These are phyloP conservation scores for Pterocles gutturalis DNA, from an alignment of 2,113 vertebrate species.

Conservation along the genomic window DNA sequence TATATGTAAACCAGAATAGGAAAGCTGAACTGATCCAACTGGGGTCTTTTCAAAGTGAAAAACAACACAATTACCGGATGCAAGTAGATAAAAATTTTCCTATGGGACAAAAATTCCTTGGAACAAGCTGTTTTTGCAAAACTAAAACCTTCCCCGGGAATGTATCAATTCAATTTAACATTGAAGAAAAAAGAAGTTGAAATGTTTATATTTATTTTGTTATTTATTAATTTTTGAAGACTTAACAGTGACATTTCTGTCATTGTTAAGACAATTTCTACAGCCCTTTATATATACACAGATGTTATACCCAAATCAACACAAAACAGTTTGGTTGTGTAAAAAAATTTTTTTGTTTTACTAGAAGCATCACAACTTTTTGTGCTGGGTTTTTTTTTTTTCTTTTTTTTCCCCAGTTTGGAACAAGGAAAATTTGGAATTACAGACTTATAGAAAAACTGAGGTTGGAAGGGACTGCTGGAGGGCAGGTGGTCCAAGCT, in stretches of 20 bases:
- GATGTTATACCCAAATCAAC: background rate
- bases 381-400: background rate
- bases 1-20: background rate
- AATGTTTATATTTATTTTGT: background rate
- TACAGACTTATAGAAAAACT: background rate
- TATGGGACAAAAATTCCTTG: background rate
- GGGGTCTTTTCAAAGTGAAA: background rate
- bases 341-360: background rate
- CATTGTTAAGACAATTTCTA: background rate
- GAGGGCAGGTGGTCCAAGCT: background rate
- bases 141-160: background rate
- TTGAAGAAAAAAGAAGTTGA: background rate
- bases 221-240: background rate
- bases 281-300: background rate
- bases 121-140: background rate
- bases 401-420: background rate
- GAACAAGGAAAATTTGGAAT: background rate
- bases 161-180: background rate
- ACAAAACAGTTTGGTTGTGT: background rate
- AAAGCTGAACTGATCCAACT: background rate
- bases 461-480: background rate
- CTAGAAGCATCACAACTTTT: background rate
- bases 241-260: background rate
- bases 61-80: slow-evolving; percentile 34
- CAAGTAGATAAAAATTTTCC: background rate